A percentile compares a stretch with the other conserved stretches of the same genome.
Evolutionary conservation across 2,797 vertebrate species (phyloP).

Genomic region (Silurus lanzhouensis): DNA sequence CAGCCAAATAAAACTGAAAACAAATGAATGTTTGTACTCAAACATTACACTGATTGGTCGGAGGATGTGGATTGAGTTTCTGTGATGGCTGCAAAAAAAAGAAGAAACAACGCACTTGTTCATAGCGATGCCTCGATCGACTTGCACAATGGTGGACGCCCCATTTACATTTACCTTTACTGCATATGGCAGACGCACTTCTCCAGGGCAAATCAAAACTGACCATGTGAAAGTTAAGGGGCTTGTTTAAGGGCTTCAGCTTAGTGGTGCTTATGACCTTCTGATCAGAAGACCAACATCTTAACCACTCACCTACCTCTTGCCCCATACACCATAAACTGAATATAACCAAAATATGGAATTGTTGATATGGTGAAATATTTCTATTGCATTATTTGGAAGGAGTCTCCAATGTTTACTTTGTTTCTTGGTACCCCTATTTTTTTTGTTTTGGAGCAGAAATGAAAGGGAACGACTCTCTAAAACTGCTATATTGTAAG

Average conservation of each 20-base stretch:
- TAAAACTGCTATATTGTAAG: neutral
- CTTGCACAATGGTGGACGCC: neutral
- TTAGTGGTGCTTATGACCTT: no score
- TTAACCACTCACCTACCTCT: no score
- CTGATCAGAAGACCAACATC: no score
- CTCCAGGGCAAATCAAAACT: no score
- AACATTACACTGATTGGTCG: conserved; percentile 9
- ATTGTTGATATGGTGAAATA: neutral
- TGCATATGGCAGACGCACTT: no score
- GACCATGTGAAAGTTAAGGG: no score
- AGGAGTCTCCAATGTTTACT: neutral
- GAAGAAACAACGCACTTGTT: neutral
- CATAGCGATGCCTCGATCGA: neutral
- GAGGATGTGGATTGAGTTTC: neutral
- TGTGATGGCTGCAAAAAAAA: neutral
- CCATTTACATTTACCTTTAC: no score
- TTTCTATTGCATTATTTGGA: neutral
- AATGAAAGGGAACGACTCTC: neutral
- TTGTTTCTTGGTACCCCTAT: no score
- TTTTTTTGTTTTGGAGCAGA: no score
- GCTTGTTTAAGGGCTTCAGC: no score
- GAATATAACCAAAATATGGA: no score
- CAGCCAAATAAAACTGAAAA: neutral
- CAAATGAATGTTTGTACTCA: neutral
- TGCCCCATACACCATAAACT: no score